Evolutionary conservation across 2,797 vertebrate species (phyloP).

Genomic region (Halcyon leucocephala): DNA sequence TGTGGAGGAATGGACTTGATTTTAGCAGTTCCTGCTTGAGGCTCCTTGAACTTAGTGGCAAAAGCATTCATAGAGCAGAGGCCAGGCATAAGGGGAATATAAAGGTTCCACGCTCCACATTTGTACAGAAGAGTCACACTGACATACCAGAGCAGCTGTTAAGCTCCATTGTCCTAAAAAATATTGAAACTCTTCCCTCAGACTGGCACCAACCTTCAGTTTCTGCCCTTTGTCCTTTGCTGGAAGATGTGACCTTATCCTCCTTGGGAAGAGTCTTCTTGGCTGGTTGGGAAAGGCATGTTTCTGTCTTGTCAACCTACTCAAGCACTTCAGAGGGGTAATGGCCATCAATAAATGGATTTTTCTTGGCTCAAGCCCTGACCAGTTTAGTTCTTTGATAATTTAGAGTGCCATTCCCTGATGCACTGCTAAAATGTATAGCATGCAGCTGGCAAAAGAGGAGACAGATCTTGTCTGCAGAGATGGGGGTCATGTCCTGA

Average conservation of each 20-base stretch:
- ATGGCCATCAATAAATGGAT: constrained; percentile 29
- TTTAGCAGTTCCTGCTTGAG: background rate
- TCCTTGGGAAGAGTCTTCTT: background rate
- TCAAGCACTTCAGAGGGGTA: background rate
- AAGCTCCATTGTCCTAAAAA: background rate
- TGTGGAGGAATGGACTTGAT: background rate
- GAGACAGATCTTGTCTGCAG: background rate
- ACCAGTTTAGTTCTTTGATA: constrained; percentile 25
- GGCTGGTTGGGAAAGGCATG: background rate
- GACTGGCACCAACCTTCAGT: background rate
- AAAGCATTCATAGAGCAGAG: background rate
- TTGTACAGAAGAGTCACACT: background rate
- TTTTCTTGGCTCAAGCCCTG: constrained; percentile 35
- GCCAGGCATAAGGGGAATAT: background rate
- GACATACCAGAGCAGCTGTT: background rate
- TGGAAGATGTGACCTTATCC: background rate
- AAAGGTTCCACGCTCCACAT: rapidly evolving
- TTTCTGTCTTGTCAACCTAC: constrained; percentile 20
- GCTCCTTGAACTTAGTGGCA: background rate
- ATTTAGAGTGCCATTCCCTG: constrained; percentile 31
- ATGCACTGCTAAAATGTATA: background rate
- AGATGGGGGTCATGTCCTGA: constrained; percentile 39
- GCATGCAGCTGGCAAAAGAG: background rate
- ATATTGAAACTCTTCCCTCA: background rate
- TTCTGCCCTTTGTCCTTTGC: background rate